Conservation (phyloP, 2,797 vertebrate genomes). For the Nyctalus aviator region DNA sequence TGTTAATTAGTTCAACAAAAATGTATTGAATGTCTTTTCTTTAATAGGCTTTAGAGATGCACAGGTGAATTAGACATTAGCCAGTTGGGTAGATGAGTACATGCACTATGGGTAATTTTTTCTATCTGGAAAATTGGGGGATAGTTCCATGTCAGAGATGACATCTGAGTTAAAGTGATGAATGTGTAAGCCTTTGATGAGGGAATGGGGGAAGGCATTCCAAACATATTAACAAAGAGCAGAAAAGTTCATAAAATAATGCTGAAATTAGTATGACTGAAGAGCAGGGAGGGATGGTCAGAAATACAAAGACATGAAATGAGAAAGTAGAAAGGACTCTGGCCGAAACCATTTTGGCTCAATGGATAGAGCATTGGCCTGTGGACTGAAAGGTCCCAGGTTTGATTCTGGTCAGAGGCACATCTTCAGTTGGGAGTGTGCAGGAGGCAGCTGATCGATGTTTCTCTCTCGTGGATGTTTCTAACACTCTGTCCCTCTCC, state of each 20-base stretch:
- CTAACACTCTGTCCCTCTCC: no score
- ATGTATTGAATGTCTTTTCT: background rate
- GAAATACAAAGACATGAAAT: background rate
- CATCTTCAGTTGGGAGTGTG: no score
- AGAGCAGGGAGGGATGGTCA: background rate
- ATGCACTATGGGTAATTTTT: background rate
- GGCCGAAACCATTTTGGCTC: background rate
- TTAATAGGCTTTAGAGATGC: background rate
- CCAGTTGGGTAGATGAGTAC: background rate
- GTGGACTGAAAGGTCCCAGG: no score
- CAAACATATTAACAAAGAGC: background rate
- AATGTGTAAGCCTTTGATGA: slow-evolving; percentile 22
- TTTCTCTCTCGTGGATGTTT: no score
- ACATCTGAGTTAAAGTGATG: slow-evolving; percentile 39
- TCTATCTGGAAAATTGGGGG: background rate
- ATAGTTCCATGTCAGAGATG: slow-evolving; percentile 31
- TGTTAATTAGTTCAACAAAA: slow-evolving; percentile 17
- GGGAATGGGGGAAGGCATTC: background rate
- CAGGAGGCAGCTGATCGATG: no score
- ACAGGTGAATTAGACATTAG: slow-evolving; percentile 6
- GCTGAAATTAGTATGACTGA: background rate
- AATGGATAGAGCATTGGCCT: no score
- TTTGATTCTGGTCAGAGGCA: no score
- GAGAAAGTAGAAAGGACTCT: slow-evolving; percentile 11
- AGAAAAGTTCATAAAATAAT: slow-evolving; percentile 32